These are phyloP conservation scores for Oedothorax gibbosus DNA, from an alignment of 1,140 invertebrate genomes.

Conservation along the genomic window DNA sequence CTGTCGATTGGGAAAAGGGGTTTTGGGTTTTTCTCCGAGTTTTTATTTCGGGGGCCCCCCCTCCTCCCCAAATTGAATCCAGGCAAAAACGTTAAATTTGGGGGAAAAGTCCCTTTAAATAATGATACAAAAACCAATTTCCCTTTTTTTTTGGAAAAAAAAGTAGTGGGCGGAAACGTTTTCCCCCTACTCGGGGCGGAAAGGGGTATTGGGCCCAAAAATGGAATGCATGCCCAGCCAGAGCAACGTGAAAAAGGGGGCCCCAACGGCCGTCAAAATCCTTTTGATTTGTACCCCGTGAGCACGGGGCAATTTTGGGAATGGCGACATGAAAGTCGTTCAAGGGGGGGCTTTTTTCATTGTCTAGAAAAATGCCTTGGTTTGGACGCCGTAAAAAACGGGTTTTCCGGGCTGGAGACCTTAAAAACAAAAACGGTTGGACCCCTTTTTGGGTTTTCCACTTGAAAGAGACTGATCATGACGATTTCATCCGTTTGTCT, in stretches of 20 bases:
- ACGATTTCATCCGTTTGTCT: slow-evolving; percentile 5
- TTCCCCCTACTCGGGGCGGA: neutral
- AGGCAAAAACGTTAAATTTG: slow-evolving; percentile 10
- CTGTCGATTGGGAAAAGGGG: neutral
- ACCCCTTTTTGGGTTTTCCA: neutral
- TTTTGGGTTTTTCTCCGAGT: slow-evolving; percentile 6
- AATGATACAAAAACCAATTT: slow-evolving; percentile 17
- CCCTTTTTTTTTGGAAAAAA: slow-evolving; percentile 19
- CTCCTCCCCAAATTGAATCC: slow-evolving; percentile 40
- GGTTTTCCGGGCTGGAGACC: neutral
- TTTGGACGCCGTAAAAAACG: neutral
- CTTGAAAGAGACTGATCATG: slow-evolving; percentile 15
- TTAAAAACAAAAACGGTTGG: neutral
- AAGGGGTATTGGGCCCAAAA: neutral
- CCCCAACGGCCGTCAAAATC: slow-evolving; percentile 13
- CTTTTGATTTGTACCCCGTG: slow-evolving; percentile 28
- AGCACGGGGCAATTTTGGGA: neutral
- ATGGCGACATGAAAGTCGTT: neutral
- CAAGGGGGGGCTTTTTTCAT: slow-evolving; percentile 5
- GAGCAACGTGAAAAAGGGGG: neutral
- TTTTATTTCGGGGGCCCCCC: neutral
- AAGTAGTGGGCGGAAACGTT: neutral
- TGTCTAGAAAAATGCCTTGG: neutral
- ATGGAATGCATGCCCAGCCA: neutral
- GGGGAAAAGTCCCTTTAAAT: slow-evolving; percentile 12